Evolutionary conservation across 1,140 invertebrate genomes (phyloP).

Genomic region (Drosophila santomea): DNA sequence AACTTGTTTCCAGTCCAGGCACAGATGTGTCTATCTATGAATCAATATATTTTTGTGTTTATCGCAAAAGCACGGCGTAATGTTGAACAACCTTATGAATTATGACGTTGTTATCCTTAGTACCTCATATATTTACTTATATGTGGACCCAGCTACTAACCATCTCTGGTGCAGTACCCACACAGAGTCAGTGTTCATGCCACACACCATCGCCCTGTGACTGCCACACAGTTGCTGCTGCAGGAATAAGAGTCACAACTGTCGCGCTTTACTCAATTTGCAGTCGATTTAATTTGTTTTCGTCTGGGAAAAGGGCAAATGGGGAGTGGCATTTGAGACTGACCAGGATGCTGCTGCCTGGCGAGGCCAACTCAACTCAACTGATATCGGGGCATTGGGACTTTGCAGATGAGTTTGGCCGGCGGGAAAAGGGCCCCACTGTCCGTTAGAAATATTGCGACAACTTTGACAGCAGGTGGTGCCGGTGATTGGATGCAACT

Average conservation of each 20-base stretch:
- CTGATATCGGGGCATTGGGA: conserved; percentile 17
- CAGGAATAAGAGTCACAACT: conserved; percentile 62
- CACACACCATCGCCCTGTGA: conserved; percentile 15
- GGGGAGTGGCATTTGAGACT: conserved; percentile 18
- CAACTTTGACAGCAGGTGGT: conserved; percentile 31
- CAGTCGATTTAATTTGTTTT: conserved; percentile 82
- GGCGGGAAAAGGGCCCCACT: neutral
- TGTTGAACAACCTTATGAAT: too few species aligned
- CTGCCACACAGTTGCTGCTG: conserved; percentile 2
- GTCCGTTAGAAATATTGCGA: conserved; percentile 11
- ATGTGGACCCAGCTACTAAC: too few species aligned
- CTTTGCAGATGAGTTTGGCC: conserved; percentile 10
- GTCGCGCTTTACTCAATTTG: conserved; percentile 80
- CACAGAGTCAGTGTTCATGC: neutral
- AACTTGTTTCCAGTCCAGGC: neutral
- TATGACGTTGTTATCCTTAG: too few species aligned
- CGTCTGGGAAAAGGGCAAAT: conserved; percentile 17
- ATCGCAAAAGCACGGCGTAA: too few species aligned
- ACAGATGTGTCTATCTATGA: neutral
- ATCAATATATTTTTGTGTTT: too few species aligned
- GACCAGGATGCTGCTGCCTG: conserved; percentile 6
- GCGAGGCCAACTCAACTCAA: conserved; percentile 14
- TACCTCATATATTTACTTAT: neutral
- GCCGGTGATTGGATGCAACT: conserved; percentile 12
- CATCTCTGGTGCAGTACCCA: conserved; percentile 2